Base-by-base conservation (phyloP, 2,888 invertebrate genomes). In the Dolichomitus sp. region DNA sequence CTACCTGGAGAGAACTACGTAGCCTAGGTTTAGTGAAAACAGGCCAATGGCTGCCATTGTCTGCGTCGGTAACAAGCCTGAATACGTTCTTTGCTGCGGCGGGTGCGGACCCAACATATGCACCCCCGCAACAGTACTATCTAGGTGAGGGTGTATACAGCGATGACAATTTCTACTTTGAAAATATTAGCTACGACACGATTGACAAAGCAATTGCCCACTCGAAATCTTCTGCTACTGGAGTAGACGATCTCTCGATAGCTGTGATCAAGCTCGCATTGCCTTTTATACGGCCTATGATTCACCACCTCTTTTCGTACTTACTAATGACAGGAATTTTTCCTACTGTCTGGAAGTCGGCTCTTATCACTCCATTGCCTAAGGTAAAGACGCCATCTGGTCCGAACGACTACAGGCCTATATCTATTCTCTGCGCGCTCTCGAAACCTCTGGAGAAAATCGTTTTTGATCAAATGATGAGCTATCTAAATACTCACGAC, bases 331-430 rank as follows among this genome's bases (percentile, higher is more conserved):
- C 30, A 2, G n/a, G 33, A 0, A 19, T 69, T 9, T 89, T 87
- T 78, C 89, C 88, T 14, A 65, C 63, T 0, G 6, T 27, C 3
- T 90, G 89, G 88, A 89, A 89, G 68, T 61, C 37, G n/a, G 87
- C 89, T 0, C 1, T 88, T 2, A 54, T 90, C 2, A 78, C 37
- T 6, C 89, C 89, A 0, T 50, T 89, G 0, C 87, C 87, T 0
- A 91, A 91, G 77, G 80, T 57, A 17, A 40, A 63, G 11, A 45
- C 45, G 27, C 85, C 87, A 0, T 54, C 45, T 0, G 65, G 9
- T 2, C 63, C 83, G 1, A 81, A 80, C 11, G 88, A 91, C 52
- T 74, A 87, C 6, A 54, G 89, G 3, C 89, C 90, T 0, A 88
- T 90, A 0, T 85, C 88, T 14, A 59, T 89, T 1, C 76, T 88